phyloP scores from a whole-genome alignment of 2,888 invertebrate genomes.

The Pristionchus fissidentatus region DNA sequence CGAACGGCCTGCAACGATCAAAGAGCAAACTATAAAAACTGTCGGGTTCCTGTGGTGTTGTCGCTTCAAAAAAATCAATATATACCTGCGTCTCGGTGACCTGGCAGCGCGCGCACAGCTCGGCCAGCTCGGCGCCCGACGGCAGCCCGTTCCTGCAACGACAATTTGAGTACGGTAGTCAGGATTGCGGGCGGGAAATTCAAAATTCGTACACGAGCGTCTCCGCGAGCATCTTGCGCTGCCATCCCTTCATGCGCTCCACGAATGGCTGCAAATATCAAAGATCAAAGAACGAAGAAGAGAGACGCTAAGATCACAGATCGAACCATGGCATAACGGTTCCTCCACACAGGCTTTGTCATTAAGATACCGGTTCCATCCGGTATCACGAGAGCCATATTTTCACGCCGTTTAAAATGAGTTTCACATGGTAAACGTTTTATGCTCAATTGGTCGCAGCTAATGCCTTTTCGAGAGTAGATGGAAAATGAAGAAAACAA shows the following conservation, averaged over 20 bases:
- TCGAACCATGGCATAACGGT: too few species aligned
- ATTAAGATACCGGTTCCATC: background rate
- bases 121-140: background rate
- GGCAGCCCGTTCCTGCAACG: slow-evolving; percentile 33
- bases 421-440: too few species aligned
- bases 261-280: slow-evolving; percentile 4
- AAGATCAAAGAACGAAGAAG: background rate
- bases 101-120: background rate
- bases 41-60: too few species aligned
- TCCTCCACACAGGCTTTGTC: background rate
- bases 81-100: slow-evolving; percentile 41
- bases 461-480: too few species aligned
- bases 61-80: background rate
- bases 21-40: background rate
- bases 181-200: background rate
- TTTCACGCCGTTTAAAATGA: too few species aligned
- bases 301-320: background rate
- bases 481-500: too few species aligned
- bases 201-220: background rate
- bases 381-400: too few species aligned
- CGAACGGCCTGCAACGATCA: slow-evolving; percentile 10
- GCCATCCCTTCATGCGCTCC: slow-evolving; percentile 47
- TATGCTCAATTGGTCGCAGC: too few species aligned
- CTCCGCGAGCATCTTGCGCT: slow-evolving; percentile 20
- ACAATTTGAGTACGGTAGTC: background rate